Evolutionary conservation across 2,113 vertebrate genomes (phyloP), one percentile per base, ranked within the genome.

Genomic region (Bambusicola thoracicus): DNA sequence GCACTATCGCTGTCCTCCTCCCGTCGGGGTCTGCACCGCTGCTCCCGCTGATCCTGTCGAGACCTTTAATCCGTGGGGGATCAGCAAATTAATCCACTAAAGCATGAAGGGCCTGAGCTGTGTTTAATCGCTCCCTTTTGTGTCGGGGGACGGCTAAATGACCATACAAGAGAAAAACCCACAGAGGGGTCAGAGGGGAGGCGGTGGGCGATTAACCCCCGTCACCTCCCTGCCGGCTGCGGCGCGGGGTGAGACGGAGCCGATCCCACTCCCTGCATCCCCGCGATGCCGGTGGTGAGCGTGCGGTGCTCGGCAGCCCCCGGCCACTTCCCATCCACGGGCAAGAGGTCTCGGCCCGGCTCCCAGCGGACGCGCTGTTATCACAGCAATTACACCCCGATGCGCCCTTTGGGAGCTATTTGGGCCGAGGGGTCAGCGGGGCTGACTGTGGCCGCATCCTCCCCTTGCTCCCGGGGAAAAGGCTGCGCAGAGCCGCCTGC

Each of bases 81-180:
- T 97, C 96, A 97, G 97, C 96, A 96, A 96, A 96, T 98, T 97
- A 97, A 97, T 96, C 97, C 96, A 97, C 97, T 97, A 92, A 97
- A 96, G 97, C 97, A 96, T 97, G 97, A 97, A 97, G 96, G 95
- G 95, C 95, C 95, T 96, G 88, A 95, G 95, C 85, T 97, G 96
- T 97, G 97, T 97, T 97, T 97, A 98, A 97, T 97, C 95, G 94
- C 96, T 96, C 96, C 89, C 96, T 97, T 98, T 98, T 98, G 97
- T 98, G 85, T 88, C 72, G 77, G 85, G 93, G 91, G 85, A 97
- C 83, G 96, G 94, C 97, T 96, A 95, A 97, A 97, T 97, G 97
- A 97, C 96, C 95, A 87, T 96, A 98, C 97, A 96, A 97, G 97
- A 96, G 97, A 97, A 98, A 98, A 97, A 98, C 95, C 97, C 96